phyloP scores from a whole-genome alignment of 2,888 invertebrate genomes.

The Caenorhabditis sp. region DNA sequence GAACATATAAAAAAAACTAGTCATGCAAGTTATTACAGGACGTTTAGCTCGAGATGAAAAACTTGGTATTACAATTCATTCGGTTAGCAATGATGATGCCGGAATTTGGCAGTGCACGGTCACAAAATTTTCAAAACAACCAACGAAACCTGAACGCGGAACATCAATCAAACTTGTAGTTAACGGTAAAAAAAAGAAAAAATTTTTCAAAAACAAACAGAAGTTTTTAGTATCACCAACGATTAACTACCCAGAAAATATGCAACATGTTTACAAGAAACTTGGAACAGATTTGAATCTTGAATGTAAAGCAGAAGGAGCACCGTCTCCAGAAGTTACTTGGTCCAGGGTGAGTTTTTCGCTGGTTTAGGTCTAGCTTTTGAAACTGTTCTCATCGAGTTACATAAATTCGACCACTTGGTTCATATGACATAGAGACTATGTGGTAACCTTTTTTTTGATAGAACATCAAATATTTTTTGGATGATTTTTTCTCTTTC shows the following conservation, averaged over 20 bases:
- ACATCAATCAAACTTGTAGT: conserved; percentile 56
- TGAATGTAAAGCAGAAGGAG: conserved; percentile 56
- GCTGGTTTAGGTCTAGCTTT: no score
- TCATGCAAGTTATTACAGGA: conserved; percentile 53
- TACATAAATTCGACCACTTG: no score
- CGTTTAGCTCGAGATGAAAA: conserved; percentile 57
- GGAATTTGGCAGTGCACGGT: conserved; percentile 62
- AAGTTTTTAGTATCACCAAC: conserved; percentile 40
- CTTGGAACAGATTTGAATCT: conserved; percentile 27
- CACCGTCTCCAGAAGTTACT: conserved; percentile 58
- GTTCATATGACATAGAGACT: no score
- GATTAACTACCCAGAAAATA: conserved; percentile 34
- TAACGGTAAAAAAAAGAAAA: conserved; percentile 39
- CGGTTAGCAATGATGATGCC: conserved; percentile 54
- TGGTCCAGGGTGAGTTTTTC: conserved; percentile 59
- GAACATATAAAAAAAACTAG: conserved; percentile 1
- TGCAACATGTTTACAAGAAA: conserved; percentile 29
- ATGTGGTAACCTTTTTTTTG: no score
- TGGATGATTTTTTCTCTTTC: no score
- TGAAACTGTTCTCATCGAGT: neutral
- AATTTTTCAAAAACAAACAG: neutral
- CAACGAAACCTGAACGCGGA: conserved; percentile 54
- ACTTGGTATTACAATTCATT: conserved; percentile 66
- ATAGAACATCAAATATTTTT: no score
- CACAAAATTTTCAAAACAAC: conserved; percentile 55